Conservation (phyloP, 2,888 invertebrate species). For the Erebia aethiops region DNA sequence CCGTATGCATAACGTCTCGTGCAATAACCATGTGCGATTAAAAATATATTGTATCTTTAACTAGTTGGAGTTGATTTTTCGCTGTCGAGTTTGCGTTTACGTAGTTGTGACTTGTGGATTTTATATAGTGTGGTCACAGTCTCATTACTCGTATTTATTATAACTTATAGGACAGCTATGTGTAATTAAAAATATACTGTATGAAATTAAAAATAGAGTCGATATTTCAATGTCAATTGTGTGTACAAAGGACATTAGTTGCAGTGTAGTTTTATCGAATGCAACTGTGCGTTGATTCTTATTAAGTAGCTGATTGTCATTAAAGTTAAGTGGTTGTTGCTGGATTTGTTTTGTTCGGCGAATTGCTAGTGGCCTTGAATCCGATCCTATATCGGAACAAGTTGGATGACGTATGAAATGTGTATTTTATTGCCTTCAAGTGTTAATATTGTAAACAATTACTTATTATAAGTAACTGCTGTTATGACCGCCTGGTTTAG, state of each 20-base stretch:
- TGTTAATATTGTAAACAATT: too few species aligned
- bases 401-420: background rate
- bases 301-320: constrained; percentile 11
- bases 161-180: background rate
- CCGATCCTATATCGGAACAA: too few species aligned
- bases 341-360: constrained; percentile 21
- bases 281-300: constrained; percentile 17
- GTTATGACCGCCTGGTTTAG: too few species aligned
- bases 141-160: background rate
- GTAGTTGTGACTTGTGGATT: background rate
- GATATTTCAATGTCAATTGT: background rate
- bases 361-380: too few species aligned
- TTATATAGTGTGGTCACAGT: background rate
- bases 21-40: background rate
- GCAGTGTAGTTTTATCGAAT: constrained; percentile 23
- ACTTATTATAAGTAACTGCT: too few species aligned
- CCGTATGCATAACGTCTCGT: constrained; percentile 16
- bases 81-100: background rate
- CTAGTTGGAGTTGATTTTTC: constrained; percentile 5
- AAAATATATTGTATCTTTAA: background rate
- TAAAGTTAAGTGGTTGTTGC: constrained; percentile 8
- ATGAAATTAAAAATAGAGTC: background rate
- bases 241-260: constrained; percentile 7
- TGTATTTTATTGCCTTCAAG: background rate
- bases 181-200: background rate